Evolutionary conservation across 2,113 vertebrate species (phyloP).

Genomic region (Catharus bicknelli): DNA sequence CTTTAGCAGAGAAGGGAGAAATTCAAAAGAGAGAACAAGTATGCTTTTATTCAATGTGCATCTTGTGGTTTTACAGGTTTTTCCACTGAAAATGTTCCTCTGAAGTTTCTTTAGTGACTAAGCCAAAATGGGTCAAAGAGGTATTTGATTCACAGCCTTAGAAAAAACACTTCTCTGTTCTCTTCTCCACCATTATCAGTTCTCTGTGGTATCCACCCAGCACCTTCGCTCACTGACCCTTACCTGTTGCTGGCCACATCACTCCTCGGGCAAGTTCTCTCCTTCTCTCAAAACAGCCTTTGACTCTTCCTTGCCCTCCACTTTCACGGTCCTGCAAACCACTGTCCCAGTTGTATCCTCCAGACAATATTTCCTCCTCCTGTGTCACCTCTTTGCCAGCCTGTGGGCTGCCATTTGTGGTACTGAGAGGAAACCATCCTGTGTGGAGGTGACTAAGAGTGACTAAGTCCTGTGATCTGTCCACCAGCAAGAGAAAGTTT

Average conservation of each 20-base stretch:
- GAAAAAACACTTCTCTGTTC: not conserved
- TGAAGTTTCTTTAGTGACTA: conserved; percentile 21
- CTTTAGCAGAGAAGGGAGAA: not conserved
- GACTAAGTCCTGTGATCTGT: not conserved
- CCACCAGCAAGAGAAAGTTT: not conserved
- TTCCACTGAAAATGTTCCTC: conserved; percentile 14
- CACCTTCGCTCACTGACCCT: not conserved
- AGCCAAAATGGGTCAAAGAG: conserved; percentile 3
- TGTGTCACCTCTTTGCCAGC: not conserved
- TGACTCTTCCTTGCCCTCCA: not conserved
- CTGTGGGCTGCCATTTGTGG: not conserved
- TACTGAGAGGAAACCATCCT: not conserved
- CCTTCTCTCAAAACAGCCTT: not conserved
- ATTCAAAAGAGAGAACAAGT: conserved; percentile 18
- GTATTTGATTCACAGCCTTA: not conserved
- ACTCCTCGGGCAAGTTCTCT: not conserved
- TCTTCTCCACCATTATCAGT: conserved; percentile 11
- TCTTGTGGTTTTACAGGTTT: conserved; percentile 24
- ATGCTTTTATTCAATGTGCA: not conserved
- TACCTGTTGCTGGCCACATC: not conserved
- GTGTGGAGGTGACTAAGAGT: not conserved
- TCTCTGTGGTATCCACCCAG: not conserved
- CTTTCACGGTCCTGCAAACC: not conserved
- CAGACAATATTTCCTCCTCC: not conserved
- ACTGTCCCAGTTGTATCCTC: not conserved